Evolutionary conservation across 2,888 invertebrate species (phyloP).

Genomic region (Trachelus stipa): DNA sequence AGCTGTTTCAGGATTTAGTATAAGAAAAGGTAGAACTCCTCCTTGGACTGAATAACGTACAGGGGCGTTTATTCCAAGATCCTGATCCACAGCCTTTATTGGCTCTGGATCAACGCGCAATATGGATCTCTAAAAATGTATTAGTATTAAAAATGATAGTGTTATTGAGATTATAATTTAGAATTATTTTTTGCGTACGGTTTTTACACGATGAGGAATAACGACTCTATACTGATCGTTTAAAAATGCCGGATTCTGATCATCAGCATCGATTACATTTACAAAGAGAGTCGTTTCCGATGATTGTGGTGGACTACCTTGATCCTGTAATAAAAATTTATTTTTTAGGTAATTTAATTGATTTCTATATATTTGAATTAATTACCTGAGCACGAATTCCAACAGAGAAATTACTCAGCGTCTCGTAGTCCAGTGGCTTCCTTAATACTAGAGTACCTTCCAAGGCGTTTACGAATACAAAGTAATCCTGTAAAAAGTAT

Average conservation of each 20-base stretch:
- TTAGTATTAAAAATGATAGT: neutral
- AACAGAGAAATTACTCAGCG: constrained; percentile 81
- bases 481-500: constrained; percentile 73
- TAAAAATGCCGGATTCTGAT: constrained; percentile 88
- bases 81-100: constrained; percentile 84
- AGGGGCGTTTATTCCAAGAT: constrained; percentile 80
- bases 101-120: constrained; percentile 79
- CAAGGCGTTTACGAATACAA: constrained; percentile 86
- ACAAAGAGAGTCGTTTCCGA: constrained; percentile 82
- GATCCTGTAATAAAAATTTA: constrained; percentile 71
- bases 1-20: constrained; percentile 75
- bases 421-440: constrained; percentile 86
- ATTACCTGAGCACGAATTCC: constrained; percentile 72
- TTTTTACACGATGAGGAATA: constrained; percentile 73
- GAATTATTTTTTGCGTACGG: constrained; percentile 58
- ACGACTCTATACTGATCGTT: constrained; percentile 80
- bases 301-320: constrained; percentile 82
- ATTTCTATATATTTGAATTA: constrained; percentile 6
- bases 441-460: constrained; percentile 85
- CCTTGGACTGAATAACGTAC: constrained; percentile 78
- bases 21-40: constrained; percentile 74
- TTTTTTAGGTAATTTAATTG: neutral
- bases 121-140: constrained; percentile 70
- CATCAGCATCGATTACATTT: constrained; percentile 88
- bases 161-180: constrained; percentile 10